Evolutionary conservation across 1,140 invertebrate genomes (phyloP).

Genomic region (Hestina assimilis): DNA sequence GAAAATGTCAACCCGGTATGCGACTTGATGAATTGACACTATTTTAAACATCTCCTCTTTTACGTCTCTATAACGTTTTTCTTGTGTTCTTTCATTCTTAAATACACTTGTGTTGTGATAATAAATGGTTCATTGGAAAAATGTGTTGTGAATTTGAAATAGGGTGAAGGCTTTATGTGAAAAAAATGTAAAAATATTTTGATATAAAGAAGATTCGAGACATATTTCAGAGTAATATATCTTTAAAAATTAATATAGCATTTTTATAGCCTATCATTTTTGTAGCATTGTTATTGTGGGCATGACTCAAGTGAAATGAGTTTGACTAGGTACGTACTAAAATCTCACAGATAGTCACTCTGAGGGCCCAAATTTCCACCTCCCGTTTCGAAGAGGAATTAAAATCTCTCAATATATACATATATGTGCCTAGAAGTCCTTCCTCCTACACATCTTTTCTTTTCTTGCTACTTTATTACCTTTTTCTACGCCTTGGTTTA

Average conservation of each 20-base stretch:
- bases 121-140: background rate
- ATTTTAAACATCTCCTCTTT: slow-evolving; percentile 53
- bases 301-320: too few relatives aligned
- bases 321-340: too few relatives aligned
- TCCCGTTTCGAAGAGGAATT: too few relatives aligned
- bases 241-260: background rate
- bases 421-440: too few relatives aligned
- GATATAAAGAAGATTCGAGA: background rate
- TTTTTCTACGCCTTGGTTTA: too few relatives aligned
- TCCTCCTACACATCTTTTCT: too few relatives aligned
- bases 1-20: slow-evolving; percentile 75
- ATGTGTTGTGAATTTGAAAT: background rate
- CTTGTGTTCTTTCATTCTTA: background rate
- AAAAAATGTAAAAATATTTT: background rate
- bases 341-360: too few relatives aligned
- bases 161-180: background rate
- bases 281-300: too few relatives aligned
- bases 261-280: too few relatives aligned
- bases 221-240: background rate
- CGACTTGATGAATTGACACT: slow-evolving; percentile 73
- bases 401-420: too few relatives aligned
- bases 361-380: too few relatives aligned
- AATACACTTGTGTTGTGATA: slow-evolving; percentile 6
- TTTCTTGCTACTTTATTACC: too few relatives aligned
- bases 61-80: slow-evolving; percentile 16